Base-by-base conservation (phyloP, 2,888 invertebrate genomes). In the Incurvaria masculella region DNA sequence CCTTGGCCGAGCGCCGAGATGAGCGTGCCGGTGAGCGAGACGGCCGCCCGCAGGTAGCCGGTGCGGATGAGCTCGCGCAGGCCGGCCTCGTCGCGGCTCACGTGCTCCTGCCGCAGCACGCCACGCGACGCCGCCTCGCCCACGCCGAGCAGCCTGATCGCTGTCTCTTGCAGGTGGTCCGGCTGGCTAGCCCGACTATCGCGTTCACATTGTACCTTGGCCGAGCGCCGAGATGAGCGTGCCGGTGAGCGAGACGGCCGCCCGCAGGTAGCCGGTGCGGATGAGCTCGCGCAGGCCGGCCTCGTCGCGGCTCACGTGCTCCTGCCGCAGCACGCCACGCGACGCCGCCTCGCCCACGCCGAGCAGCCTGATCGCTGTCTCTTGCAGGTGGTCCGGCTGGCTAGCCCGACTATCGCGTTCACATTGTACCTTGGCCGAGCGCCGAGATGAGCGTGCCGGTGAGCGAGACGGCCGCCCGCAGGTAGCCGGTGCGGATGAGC, bases 1-100 rank as follows among this genome's bases (percentile, higher is more conserved):
- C 94, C 96, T 73, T 97, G 96, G 0, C 94, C 94, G 48, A 91
- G 90, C 4, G 89, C 86, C 0, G 87, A 85, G 39, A 98, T 72
- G 6, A 97, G 72, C 47, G 87, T 79, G 0, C 89, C 87, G 0
- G 95, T 93, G 39, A 96, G 80, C 69, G 97, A 95, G 20, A 96
- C 81, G 1, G 96, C 97, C 0, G 95, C 88, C 26, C 94, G 81
- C 61, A 88, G 85, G 62, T 89, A 89, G 0, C 91, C 91, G 2
- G 81, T 80, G 52, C 89, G 83, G 47, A 97, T 89, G 4, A 97
- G 75, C 59, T 89, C 88, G 43, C 92, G 72, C 2, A 97, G 70
- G 0, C 96, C 97, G 10, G 88, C 82, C 62, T 93, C 92, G 65
- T 97, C 95, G 55, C 94, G 88, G 0, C 91, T 88, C 0, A 97